phyloP scores from a whole-genome alignment of 2,113 vertebrate genomes.

The Chelonoidis abingdonii region DNA sequence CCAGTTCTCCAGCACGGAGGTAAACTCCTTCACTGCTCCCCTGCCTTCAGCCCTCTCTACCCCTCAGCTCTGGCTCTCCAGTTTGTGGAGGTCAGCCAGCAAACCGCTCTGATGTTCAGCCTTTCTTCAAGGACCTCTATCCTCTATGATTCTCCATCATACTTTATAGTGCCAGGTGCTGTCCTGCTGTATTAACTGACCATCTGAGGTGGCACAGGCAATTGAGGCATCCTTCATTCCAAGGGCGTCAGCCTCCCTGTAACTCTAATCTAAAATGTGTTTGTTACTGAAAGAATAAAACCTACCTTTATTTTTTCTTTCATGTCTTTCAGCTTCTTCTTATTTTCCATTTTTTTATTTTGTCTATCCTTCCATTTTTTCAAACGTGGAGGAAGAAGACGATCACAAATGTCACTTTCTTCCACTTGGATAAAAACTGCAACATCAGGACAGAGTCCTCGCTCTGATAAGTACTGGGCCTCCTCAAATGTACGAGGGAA shows the following conservation, averaged over 20 bases:
- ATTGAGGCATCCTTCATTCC: background rate
- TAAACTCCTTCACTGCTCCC: no score
- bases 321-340: conserved; percentile 78
- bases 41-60: no score
- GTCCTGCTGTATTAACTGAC: no score
- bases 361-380: conserved; percentile 82
- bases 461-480: conserved; percentile 82
- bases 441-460: conserved; percentile 87
- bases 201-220: background rate
- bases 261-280: background rate
- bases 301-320: conserved; percentile 84
- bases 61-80: no score
- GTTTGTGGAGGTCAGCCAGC: no score
- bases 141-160: no score
- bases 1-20: no score
- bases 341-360: conserved; percentile 71
- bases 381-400: conserved; percentile 83
- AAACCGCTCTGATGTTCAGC: no score
- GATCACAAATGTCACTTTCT: conserved; percentile 79
- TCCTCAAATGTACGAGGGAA: conserved; percentile 88
- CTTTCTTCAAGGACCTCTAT: no score
- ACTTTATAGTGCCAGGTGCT: no score
- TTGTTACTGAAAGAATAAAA: background rate
- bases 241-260: background rate
- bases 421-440: conserved; percentile 82